Evolutionary conservation across 2,113 vertebrate genomes (phyloP).

Genomic region (Phylloscopus trochilus): DNA sequence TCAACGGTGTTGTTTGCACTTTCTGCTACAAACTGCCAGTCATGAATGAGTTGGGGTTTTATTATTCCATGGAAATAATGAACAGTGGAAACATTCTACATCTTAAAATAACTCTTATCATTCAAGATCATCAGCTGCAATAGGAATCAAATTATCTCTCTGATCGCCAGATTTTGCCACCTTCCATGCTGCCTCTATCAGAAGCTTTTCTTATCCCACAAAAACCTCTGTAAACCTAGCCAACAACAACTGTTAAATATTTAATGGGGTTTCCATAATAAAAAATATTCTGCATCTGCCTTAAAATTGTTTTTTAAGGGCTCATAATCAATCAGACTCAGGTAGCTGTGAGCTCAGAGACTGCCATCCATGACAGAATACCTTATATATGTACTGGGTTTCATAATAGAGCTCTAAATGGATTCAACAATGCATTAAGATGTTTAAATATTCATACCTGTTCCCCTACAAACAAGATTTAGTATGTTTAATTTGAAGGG

Average conservation of each 20-base stretch:
- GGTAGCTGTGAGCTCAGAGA: not conserved
- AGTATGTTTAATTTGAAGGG: not conserved
- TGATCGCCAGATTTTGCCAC: not conserved
- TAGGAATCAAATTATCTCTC: not conserved
- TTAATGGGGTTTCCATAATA: not conserved
- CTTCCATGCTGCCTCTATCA: not conserved
- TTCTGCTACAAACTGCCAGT: not conserved
- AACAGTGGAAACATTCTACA: not conserved
- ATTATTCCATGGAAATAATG: not conserved
- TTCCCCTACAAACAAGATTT: conserved; percentile 36
- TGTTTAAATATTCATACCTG: conserved; percentile 52
- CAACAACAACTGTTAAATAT: not conserved
- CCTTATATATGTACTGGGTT: not conserved
- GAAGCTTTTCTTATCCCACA: not conserved
- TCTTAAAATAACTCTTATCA: not conserved
- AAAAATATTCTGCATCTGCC: not conserved
- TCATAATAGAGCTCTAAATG: not conserved
- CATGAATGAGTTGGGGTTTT: not conserved
- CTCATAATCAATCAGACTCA: not conserved
- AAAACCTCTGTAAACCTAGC: not conserved
- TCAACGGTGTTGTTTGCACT: not conserved
- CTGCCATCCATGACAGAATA: not conserved
- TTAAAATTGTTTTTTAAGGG: conserved; percentile 7
- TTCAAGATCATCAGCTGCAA: not conserved
- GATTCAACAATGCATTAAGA: not conserved